phyloP scores from a whole-genome alignment of 2,888 invertebrate genomes.

The Parelbella ahira region DNA sequence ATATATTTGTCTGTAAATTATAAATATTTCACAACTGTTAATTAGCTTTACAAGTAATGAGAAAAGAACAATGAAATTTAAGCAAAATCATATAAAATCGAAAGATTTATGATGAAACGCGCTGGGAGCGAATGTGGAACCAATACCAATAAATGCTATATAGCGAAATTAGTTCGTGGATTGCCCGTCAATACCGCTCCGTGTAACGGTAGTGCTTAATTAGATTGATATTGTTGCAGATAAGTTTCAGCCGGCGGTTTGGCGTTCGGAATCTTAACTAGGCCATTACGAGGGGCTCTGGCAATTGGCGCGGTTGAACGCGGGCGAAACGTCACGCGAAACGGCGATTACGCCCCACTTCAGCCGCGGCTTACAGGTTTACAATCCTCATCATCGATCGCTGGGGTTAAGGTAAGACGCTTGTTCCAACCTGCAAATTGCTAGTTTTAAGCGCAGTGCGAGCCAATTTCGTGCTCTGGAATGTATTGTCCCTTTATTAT shows the following conservation, averaged over 20 bases:
- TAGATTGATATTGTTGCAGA: slow-evolving; percentile 13
- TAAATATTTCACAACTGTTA: too few species aligned
- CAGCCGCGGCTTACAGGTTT: slow-evolving; percentile 23
- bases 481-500: too few species aligned
- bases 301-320: slow-evolving; percentile 28
- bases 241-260: slow-evolving; percentile 12
- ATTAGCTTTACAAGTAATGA: too few species aligned
- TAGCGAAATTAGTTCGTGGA: too few species aligned
- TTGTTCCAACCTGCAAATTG: slow-evolving; percentile 13
- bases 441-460: slow-evolving; percentile 9
- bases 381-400: slow-evolving; percentile 22
- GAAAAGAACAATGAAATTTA: too few species aligned
- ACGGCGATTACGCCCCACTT: slow-evolving; percentile 32
- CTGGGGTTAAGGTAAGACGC: slow-evolving; percentile 14
- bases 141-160: too few species aligned
- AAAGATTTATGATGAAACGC: too few species aligned
- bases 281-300: slow-evolving; percentile 32
- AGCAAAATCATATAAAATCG: too few species aligned
- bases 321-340: slow-evolving; percentile 32
- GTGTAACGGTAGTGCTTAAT: background rate
- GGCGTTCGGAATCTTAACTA: slow-evolving; percentile 32
- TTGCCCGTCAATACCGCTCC: background rate
- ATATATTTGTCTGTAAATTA: too few species aligned
- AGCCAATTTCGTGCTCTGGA: slow-evolving; percentile 9
- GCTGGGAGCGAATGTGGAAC: too few species aligned